Conservation (phyloP, 1,140 invertebrate genomes). For the Drosophila eugracilis region DNA sequence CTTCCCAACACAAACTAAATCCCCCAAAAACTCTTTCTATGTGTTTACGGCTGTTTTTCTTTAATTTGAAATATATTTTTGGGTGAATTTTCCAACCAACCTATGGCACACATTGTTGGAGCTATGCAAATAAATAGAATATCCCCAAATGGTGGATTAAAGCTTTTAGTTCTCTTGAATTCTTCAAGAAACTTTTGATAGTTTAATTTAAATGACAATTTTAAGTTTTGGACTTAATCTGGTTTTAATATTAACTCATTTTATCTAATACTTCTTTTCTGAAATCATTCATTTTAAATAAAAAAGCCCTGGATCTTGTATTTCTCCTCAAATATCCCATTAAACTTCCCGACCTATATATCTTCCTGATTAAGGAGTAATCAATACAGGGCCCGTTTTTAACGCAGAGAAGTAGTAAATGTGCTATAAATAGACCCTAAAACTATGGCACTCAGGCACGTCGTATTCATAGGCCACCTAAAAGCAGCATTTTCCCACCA, state of each 20-base stretch:
- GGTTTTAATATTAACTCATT: too few species aligned
- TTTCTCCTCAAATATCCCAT: too few species aligned
- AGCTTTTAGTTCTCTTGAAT: not conserved
- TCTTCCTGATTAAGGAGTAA: not conserved
- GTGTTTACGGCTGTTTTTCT: slow-evolving; percentile 44
- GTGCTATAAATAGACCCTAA: slow-evolving; percentile 5
- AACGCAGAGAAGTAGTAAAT: too few species aligned
- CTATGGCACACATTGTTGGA: slow-evolving; percentile 8
- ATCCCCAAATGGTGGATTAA: not conserved
- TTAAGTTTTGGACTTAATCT: not conserved
- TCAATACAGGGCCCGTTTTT: not conserved
- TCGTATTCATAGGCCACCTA: slow-evolving; percentile 36
- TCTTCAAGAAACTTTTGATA: not conserved
- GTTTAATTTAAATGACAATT: not conserved
- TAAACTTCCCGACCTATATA: too few species aligned
- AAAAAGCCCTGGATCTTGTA: too few species aligned
- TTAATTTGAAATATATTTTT: slow-evolving; percentile 31
- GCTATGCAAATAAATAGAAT: slow-evolving; percentile 14
- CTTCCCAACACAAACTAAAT: slow-evolving; percentile 29
- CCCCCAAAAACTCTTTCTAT: slow-evolving; percentile 17
- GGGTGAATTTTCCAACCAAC: slow-evolving; percentile 20
- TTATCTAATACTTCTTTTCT: too few species aligned
- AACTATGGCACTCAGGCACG: slow-evolving; percentile 55
- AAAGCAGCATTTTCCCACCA: slow-evolving; percentile 37
- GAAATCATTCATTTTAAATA: too few species aligned